Evolutionary conservation across 2,888 invertebrate species (phyloP).

Genomic region (Hofmannophila pseudospretella): DNA sequence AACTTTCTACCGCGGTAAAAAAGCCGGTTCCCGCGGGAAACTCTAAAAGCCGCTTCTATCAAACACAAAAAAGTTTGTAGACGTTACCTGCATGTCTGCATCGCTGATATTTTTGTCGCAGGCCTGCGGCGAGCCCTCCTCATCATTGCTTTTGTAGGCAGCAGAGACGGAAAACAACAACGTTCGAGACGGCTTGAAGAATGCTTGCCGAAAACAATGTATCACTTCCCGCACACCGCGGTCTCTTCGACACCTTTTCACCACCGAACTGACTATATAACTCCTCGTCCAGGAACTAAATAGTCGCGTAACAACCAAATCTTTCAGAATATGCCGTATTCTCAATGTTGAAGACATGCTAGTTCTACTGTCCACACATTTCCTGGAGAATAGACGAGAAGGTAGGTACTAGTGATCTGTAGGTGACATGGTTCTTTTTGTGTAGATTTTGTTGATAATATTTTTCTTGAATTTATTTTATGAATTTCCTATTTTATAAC

Average conservation of each 20-base stretch:
- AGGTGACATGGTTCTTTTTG: conserved; percentile 29
- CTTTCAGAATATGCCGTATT: conserved; percentile 46
- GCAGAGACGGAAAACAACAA: conserved; percentile 59
- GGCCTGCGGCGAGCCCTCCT: conserved; percentile 18
- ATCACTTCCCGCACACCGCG: conserved; percentile 55
- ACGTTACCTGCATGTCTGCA: conserved; percentile 57
- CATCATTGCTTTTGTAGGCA: conserved; percentile 45
- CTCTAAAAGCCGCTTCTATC: too few species aligned
- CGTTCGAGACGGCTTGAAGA: conserved; percentile 49
- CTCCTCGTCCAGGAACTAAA: conserved; percentile 57
- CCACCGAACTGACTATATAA: conserved; percentile 45
- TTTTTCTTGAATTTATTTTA: conserved; percentile 43
- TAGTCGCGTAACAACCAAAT: conserved; percentile 45
- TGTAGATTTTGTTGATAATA: conserved; percentile 31
- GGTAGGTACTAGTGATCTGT: conserved; percentile 27
- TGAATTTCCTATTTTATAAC: conserved; percentile 55
- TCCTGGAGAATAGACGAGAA: conserved; percentile 29
- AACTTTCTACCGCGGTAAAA: too few species aligned
- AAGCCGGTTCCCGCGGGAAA: too few species aligned
- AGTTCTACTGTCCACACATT: conserved; percentile 26
- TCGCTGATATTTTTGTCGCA: conserved; percentile 52
- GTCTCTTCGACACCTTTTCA: conserved; percentile 52
- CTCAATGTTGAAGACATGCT: conserved; percentile 39
- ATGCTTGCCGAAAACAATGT: conserved; percentile 51
- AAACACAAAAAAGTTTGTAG: too few species aligned